Evolutionary conservation across 92 coral and sea anemone genomes (phyloP).

Genomic region (Ricordea florida): DNA sequence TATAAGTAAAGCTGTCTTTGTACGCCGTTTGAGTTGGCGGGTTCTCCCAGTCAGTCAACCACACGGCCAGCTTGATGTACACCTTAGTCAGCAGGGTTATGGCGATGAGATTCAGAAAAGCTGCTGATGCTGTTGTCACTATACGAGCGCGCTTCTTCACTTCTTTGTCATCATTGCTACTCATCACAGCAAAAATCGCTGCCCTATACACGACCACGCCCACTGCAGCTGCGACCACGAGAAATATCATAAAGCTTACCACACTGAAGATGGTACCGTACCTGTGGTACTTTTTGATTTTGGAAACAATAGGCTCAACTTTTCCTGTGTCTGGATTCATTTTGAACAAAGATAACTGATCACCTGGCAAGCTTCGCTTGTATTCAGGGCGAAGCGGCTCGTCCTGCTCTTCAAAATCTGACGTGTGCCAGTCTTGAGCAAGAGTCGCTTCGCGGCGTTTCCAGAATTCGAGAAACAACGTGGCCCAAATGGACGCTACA

Average conservation of each 20-base stretch:
- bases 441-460: conserved; percentile 85
- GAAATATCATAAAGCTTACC: conserved; percentile 82
- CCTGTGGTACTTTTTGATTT: conserved; percentile 64
- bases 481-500: conserved; percentile 84
- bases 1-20: conserved; percentile 89
- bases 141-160: conserved; percentile 74
- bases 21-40: conserved; percentile 89
- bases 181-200: conserved; percentile 85
- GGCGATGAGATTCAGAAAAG: conserved; percentile 75
- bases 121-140: conserved; percentile 85
- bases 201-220: conserved; percentile 95
- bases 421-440: conserved; percentile 83
- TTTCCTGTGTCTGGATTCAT: conserved; percentile 58
- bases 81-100: conserved; percentile 76
- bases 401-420: conserved; percentile 87
- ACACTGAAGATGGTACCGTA: conserved; percentile 77
- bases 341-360: neutral
- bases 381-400: conserved; percentile 58
- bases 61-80: conserved; percentile 81
- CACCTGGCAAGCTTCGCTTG: conserved; percentile 15
- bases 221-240: conserved; percentile 78
- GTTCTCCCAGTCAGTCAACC: conserved; percentile 96
- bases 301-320: conserved; percentile 81
- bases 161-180: conserved; percentile 45
- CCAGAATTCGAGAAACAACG: conserved; percentile 93